A percentile compares a stretch with the other conserved stretches of the same genome.
phyloP scores from a whole-genome alignment of 2,113 vertebrate genomes.

The Anas platyrhynchos region DNA sequence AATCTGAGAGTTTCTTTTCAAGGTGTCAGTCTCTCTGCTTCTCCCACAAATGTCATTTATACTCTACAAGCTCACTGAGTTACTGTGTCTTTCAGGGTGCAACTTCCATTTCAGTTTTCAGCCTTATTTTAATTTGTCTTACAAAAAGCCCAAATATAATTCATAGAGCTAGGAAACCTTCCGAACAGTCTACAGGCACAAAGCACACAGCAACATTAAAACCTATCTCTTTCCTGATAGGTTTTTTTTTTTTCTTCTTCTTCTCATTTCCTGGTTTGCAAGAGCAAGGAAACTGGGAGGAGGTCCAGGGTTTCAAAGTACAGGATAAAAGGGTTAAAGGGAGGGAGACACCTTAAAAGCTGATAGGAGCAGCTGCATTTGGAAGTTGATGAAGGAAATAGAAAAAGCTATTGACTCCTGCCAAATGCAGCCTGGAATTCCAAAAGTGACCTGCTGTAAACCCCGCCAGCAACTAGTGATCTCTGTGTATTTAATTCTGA shows the following conservation, averaged over 20 bases:
- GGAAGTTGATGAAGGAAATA: slow-evolving; percentile 34
- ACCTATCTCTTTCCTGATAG: background rate
- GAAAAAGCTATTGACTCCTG: slow-evolving; percentile 30
- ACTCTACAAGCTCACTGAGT: slow-evolving; percentile 33
- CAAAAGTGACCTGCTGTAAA: slow-evolving; percentile 32
- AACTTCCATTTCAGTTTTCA: slow-evolving; percentile 47
- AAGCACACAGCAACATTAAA: slow-evolving; percentile 14
- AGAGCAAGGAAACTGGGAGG: background rate
- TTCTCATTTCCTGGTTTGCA: background rate
- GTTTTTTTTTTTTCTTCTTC: background rate
- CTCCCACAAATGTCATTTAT: slow-evolving; percentile 47
- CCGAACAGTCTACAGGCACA: slow-evolving; percentile 43
- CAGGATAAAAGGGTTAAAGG: background rate
- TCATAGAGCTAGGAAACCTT: slow-evolving; percentile 31
- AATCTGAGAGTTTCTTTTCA: slow-evolving; percentile 3
- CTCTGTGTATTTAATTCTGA: background rate
- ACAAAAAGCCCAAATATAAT: slow-evolving; percentile 31
- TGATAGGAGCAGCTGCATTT: slow-evolving; percentile 41
- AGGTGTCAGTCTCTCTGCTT: slow-evolving; percentile 55
- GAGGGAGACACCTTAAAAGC: background rate
- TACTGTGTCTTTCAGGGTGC: slow-evolving; percentile 36
- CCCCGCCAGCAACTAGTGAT: background rate
- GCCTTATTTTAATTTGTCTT: slow-evolving; percentile 51
- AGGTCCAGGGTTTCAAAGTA: background rate
- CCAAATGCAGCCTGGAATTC: slow-evolving; percentile 47